phyloP scores from a whole-genome alignment of 1,140 invertebrate genomes.

The honey bee (Apis mellifera) region Amel_HAv3.1 CM009934.2:6112001-6112500 shows the following conservation, averaged over 20 bases:
- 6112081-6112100: too few species aligned
- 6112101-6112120: background rate
- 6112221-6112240: too few species aligned
- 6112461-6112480: background rate
- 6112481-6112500: constrained; percentile 29
- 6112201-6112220: background rate
- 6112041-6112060: too few species aligned
- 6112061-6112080: too few species aligned
- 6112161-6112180: background rate
- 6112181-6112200: constrained; percentile 2
- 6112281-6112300: too few species aligned
- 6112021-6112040: too few species aligned
- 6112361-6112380: too few species aligned
- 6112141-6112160: background rate
- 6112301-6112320: background rate
- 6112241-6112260: background rate
- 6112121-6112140: background rate
- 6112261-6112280: too few species aligned
- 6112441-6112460: constrained; percentile 17
- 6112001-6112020: too few species aligned
- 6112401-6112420: background rate
- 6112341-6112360: too few species aligned
- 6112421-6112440: background rate
- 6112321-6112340: too few species aligned
- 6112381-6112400: background rate